Conservation (phyloP, 2,888 invertebrate genomes). For the Plebejus melissa region DNA sequence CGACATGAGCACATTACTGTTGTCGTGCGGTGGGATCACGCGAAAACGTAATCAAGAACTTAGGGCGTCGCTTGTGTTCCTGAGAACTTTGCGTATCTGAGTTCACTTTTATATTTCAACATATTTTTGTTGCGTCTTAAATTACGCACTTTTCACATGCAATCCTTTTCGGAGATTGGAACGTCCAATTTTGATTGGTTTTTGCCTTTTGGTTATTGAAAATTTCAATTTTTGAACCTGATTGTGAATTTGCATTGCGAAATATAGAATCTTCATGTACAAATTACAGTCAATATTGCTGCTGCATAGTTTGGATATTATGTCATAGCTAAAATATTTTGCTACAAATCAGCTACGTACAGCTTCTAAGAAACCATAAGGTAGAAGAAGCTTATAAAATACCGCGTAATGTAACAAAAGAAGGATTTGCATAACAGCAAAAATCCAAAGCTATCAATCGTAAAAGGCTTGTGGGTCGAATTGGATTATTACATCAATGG, state of each 20-base stretch:
- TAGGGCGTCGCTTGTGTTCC: conserved; percentile 30
- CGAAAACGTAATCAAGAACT: conserved; percentile 40
- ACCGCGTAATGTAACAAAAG: neutral
- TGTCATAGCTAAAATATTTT: too few species aligned
- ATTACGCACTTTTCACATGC: neutral
- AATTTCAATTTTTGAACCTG: neutral
- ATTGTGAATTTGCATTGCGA: neutral
- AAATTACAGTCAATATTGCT: too few species aligned
- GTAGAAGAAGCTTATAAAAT: neutral
- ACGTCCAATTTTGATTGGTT: neutral
- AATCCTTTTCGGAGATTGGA: neutral
- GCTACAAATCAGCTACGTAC: neutral
- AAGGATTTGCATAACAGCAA: conserved; percentile 11
- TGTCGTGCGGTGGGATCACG: conserved; percentile 39
- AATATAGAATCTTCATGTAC: too few species aligned
- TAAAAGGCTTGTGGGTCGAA: conserved; percentile 10
- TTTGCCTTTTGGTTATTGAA: neutral
- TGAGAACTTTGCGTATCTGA: conserved; percentile 30
- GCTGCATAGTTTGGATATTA: too few species aligned
- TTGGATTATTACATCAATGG: conserved; percentile 27
- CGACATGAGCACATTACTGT: conserved; percentile 37
- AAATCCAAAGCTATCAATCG: neutral
- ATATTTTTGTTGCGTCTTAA: conserved; percentile 1
- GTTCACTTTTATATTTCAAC: conserved; percentile 19
- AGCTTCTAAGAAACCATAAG: neutral